Evolutionary conservation across 2,113 vertebrate genomes (phyloP).

Genomic region (Lasiurus cinereus): DNA sequence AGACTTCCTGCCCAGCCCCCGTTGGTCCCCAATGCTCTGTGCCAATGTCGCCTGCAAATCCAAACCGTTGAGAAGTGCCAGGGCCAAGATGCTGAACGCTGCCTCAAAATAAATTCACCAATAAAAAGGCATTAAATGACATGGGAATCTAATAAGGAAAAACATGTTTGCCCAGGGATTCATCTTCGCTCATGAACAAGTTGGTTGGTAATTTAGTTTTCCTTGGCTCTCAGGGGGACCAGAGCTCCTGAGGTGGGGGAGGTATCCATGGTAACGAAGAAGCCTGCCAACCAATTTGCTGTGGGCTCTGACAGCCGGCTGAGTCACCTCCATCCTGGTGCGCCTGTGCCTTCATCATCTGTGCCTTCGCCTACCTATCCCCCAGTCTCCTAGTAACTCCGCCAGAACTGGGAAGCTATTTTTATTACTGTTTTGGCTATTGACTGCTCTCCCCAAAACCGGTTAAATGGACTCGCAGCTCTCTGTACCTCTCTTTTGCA

Average conservation of each 20-base stretch:
- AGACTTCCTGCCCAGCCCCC: constrained; percentile 69
- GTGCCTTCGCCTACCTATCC: neutral
- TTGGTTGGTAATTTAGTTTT: neutral
- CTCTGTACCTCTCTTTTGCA: neutral
- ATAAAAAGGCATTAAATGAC: constrained; percentile 65
- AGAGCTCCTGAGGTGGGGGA: neutral
- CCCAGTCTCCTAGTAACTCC: neutral
- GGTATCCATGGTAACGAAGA: neutral
- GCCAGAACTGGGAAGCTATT: neutral
- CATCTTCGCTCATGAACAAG: constrained; percentile 68
- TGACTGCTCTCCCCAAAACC: neutral
- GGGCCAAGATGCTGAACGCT: constrained; percentile 60
- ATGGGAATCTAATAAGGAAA: constrained; percentile 66
- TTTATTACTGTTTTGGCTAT: neutral
- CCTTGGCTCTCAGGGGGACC: constrained; percentile 61
- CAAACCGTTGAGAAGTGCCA: neutral
- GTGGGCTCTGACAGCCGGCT: constrained; percentile 41
- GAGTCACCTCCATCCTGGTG: constrained; percentile 48
- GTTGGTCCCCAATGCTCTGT: constrained; percentile 64
- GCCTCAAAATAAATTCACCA: constrained; percentile 67
- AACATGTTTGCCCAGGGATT: constrained; percentile 36
- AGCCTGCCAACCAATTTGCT: neutral
- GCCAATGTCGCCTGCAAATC: constrained; percentile 71
- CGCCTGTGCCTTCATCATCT: neutral
- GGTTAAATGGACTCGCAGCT: neutral